These are phyloP conservation scores for Cephonodes hylas DNA, from an alignment of 2,888 invertebrate species.

Conservation along the genomic window DNA sequence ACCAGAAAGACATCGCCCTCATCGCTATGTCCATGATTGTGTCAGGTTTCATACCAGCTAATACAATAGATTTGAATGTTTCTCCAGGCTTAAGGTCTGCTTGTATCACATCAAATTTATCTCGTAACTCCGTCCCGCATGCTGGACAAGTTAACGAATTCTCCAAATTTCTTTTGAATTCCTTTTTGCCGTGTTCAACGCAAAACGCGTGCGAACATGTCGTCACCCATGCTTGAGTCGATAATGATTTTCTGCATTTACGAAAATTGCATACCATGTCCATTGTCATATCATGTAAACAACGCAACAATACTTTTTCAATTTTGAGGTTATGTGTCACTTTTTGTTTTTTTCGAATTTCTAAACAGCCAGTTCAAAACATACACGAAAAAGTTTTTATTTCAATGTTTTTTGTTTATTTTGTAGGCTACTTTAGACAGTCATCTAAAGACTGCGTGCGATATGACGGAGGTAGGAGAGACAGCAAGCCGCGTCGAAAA, in stretches of 20 bases:
- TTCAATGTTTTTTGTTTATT: constrained; percentile 8
- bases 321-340: constrained; percentile 19
- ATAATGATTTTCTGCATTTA: constrained; percentile 72
- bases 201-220: constrained; percentile 81
- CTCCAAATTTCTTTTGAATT: constrained; percentile 69
- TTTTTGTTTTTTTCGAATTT: neutral
- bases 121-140: constrained; percentile 71
- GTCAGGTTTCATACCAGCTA: constrained; percentile 78
- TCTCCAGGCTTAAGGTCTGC: constrained; percentile 76
- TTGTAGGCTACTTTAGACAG: constrained; percentile 86
- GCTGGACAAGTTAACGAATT: constrained; percentile 74
- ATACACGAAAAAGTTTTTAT: neutral
- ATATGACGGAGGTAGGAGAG: constrained; percentile 94
- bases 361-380: neutral
- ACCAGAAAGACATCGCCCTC: constrained; percentile 80
- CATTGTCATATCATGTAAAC: constrained; percentile 28
- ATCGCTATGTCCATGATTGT: constrained; percentile 79
- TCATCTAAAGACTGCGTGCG: constrained; percentile 88
- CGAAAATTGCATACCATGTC: constrained; percentile 78
- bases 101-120: constrained; percentile 78
- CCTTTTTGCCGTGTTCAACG: constrained; percentile 75
- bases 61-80: constrained; percentile 76
- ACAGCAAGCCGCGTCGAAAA: constrained; percentile 90
- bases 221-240: constrained; percentile 76
- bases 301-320: neutral